Percentiles rank a stretch among this genome's conserved stretches.
These are phyloP conservation scores for Prolemur simus DNA, from an alignment of 2,113 vertebrate species.

Conservation along the genomic window DNA sequence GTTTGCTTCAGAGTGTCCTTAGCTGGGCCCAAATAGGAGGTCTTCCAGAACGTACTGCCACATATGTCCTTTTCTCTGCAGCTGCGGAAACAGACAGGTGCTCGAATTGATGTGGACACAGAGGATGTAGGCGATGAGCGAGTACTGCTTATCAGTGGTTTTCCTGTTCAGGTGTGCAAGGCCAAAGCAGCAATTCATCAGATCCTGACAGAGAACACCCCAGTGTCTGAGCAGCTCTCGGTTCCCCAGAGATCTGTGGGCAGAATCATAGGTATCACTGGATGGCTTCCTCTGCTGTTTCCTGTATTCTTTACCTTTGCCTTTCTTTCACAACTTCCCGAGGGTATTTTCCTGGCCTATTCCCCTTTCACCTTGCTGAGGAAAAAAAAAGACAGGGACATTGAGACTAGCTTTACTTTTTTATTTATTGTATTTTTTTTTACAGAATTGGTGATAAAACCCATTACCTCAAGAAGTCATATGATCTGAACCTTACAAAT, in stretches of 20 bases:
- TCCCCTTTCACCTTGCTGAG: neutral
- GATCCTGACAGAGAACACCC: slow-evolving; percentile 84
- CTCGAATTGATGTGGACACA: slow-evolving; percentile 81
- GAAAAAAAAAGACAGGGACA: neutral
- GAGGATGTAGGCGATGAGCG: slow-evolving; percentile 75
- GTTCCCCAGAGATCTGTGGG: slow-evolving; percentile 90
- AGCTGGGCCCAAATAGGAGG: neutral
- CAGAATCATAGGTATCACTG: slow-evolving; percentile 91
- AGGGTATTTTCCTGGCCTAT: neutral
- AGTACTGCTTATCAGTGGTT: slow-evolving; percentile 89
- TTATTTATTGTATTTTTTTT: neutral
- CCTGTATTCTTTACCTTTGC: neutral
- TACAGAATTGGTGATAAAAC: neutral
- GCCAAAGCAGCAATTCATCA: slow-evolving; percentile 88
- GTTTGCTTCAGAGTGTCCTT: neutral
- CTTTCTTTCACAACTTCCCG: neutral
- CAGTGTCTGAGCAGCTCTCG: slow-evolving; percentile 83
- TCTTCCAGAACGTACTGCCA: neutral
- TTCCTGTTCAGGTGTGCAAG: slow-evolving; percentile 87
- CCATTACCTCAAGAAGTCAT: neutral
- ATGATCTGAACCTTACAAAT: slow-evolving; percentile 14
- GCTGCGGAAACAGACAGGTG: slow-evolving; percentile 88
- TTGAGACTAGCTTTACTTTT: slow-evolving; percentile 8
- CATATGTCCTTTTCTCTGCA: slow-evolving; percentile 68
- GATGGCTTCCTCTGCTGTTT: neutral